Conservation (phyloP, 2,113 vertebrate species). For the Mobula birostris region DNA sequence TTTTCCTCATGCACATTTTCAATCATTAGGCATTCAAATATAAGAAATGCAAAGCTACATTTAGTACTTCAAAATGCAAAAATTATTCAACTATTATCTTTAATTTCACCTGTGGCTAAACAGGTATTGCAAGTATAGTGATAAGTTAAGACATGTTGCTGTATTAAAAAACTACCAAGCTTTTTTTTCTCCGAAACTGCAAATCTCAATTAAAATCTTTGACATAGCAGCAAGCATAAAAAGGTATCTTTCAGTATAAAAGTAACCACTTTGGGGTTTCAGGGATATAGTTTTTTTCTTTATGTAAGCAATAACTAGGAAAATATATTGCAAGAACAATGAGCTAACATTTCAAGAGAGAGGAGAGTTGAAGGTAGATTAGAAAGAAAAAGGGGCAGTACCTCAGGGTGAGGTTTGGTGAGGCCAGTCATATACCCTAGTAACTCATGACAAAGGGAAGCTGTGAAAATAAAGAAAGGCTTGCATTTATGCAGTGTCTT, state of each 20-base stretch:
- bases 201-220: background rate
- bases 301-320: background rate
- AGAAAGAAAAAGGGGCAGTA: background rate
- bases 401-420: too few species aligned
- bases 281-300: background rate
- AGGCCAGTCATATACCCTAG: background rate
- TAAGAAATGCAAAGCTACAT: background rate
- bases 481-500: background rate
- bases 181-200: background rate
- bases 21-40: background rate
- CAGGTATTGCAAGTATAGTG: background rate
- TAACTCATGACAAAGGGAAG: background rate
- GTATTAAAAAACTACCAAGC: background rate
- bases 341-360: background rate
- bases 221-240: background rate
- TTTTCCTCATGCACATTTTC: background rate
- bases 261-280: background rate
- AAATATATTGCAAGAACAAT: background rate
- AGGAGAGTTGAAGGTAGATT: too few species aligned
- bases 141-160: conserved; percentile 32
- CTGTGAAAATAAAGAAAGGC: background rate
- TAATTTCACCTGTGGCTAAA: background rate
- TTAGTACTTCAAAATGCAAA: background rate
- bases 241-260: background rate
- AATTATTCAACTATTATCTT: background rate